Base-by-base conservation (phyloP, 2,888 invertebrate species). In the Charanyca ferruginea region DNA sequence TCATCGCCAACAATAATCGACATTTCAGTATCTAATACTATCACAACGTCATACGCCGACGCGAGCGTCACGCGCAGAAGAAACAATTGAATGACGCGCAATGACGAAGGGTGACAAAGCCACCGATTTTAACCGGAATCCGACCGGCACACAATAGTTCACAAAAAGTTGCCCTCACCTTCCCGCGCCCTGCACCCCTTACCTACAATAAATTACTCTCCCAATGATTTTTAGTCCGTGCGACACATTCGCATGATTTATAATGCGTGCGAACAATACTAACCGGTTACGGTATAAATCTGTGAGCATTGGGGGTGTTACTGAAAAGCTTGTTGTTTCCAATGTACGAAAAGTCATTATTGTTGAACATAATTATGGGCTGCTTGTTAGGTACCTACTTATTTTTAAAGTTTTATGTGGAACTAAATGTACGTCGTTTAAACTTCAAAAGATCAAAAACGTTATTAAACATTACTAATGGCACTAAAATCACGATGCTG, bases 231-330 rank as follows among this genome's bases (percentile, higher is more conserved):
- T 94, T 91, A 93, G 91, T 87, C 91, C 88, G 90, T 83, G 90
- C 90, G 93, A 93, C 94, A 91, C 89, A 89, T 92, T 90, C 88
- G 83, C 86, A 89, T 94, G 94, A 94, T 94, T 94, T 94, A 94
- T 92, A 85, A 82, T 89, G 69, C 86, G 73, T 70, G 78, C 76
- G 89, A 91, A 94, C 93, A 93, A 93, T 91, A 85, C 86, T 85
- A 85, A 89, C 91, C 89, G 90, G 93, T 91, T 91, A 92, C 91
- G 89, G 90, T 89, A 89, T 90, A 91, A 89, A 91, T 86, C 89
- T 87, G 85, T 85, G 84, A 77, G 81, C 83, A 77, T 83, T 81
- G 88, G 84, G 90, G 90, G 89, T 86, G 88, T 83, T 77, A 78
- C 81, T 82, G 86, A 86, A 88, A 88, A 87, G 89, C 84, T 83